Evolutionary conservation across 1,140 invertebrate genomes (phyloP).

Genomic region (Cyphomyrmex costatus): DNA sequence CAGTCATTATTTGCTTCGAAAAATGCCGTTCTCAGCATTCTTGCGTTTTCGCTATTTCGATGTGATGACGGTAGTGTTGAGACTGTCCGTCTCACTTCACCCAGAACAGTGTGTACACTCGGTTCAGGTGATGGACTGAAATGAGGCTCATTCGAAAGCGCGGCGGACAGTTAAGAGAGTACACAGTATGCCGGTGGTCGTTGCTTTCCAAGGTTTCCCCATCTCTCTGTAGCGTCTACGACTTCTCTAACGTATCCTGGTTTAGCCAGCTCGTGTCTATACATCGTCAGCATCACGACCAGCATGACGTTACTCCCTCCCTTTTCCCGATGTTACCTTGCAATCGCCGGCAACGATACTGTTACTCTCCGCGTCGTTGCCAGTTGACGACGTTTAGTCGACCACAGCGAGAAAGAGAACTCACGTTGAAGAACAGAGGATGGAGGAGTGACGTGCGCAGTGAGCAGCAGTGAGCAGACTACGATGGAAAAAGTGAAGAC

Average conservation of each 20-base stretch:
- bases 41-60: slow-evolving; percentile 43
- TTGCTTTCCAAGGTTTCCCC: slow-evolving; percentile 56
- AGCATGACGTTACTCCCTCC: background rate
- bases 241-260: slow-evolving; percentile 42
- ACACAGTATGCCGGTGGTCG: slow-evolving; percentile 55
- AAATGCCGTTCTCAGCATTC: slow-evolving; percentile 58
- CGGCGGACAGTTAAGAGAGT: slow-evolving; percentile 75
- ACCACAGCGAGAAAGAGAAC: slow-evolving; percentile 18
- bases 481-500: background rate
- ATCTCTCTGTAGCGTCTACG: slow-evolving; percentile 1
- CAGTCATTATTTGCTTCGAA: background rate
- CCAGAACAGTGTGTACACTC: slow-evolving; percentile 67
- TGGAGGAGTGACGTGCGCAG: background rate
- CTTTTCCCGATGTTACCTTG: background rate
- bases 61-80: slow-evolving; percentile 53
- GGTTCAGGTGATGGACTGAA: slow-evolving; percentile 76
- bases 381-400: slow-evolving; percentile 43
- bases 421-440: background rate
- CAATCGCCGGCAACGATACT: slow-evolving; percentile 54
- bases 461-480: background rate
- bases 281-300: slow-evolving; percentile 23
- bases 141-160: slow-evolving; percentile 79
- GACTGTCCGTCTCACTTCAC: background rate
- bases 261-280: slow-evolving; percentile 37
- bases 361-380: slow-evolving; percentile 58